Base-by-base conservation (phyloP, 1,140 invertebrate species). In the Heterodera schachtii region DNA sequence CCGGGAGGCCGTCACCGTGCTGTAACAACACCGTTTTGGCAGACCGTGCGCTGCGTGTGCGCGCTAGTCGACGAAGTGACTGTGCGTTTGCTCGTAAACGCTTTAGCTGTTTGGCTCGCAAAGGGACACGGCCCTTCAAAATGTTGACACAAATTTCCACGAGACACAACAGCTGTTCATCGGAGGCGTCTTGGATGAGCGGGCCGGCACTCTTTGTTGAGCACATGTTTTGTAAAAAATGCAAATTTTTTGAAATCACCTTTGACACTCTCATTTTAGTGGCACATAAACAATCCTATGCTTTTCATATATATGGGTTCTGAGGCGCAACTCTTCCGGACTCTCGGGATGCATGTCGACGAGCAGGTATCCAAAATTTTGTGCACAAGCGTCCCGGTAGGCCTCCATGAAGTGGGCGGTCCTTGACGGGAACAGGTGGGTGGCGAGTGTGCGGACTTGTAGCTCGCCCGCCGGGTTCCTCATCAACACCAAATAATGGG, bases 401-500 rank as follows among this genome's bases (percentile, higher is more conserved):
- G 76, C 75, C 7, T 79, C 79, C 31, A 81, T 2, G 21, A 81
- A 83, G 70, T 81, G 79, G 6, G 78, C 60, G 16, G 67, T 19
- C 16, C 21, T n/a, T 3, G 76, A 19, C 31, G 81, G 75, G 83
- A 82, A 82, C 41, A 82, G 47, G 44, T 82, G 81, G 6, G 80
- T 71, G 5, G 69, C 81, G 0, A 82, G 47, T 6, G 44, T 82
- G 21, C 81, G 83, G 3, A 85, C 44, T 60, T 82, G 81, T 47
- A 82, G 43, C 9, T 31, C 83, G 3, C 81, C 81, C 1, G 69
- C 71, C 60, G 81, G 81, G 16, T 82, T 82, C 19, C 81, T 69
- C 81, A 82, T 82, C 44, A 82, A 44, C n/a, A 82, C 83, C 46
- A 82, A 16, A 79, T 82, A 82, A 79, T 82, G 81, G 6, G 82